These are phyloP conservation scores for Lycophotia porphyrea DNA, from an alignment of 2,888 invertebrate genomes.

Conservation along the genomic window DNA sequence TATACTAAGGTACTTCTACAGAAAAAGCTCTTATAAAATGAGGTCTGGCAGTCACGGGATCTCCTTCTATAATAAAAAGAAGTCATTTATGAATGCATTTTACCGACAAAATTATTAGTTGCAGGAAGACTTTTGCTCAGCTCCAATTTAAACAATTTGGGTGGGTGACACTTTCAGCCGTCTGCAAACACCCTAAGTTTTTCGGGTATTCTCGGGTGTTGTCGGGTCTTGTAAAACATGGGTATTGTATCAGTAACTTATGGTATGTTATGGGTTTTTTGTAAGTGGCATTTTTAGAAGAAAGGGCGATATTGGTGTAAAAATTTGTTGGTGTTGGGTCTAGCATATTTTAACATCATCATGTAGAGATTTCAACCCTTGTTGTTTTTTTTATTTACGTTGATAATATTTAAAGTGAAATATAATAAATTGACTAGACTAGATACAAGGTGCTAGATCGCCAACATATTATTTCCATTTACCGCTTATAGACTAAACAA, in stretches of 20 bases:
- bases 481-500: not conserved
- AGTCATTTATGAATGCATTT: not conserved
- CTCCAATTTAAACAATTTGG: not conserved
- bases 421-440: too few species aligned
- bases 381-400: too few species aligned
- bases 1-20: too few species aligned
- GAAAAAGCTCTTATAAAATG: not conserved
- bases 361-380: not conserved
- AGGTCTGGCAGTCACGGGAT: not conserved
- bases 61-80: not conserved
- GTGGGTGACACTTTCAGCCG: not conserved
- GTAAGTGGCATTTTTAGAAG: slow-evolving; percentile 19
- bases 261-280: slow-evolving; percentile 13
- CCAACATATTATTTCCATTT: not conserved
- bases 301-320: not conserved
- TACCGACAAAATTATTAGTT: not conserved
- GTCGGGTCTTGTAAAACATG: slow-evolving; percentile 35
- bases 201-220: slow-evolving; percentile 1
- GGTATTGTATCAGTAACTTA: slow-evolving; percentile 29
- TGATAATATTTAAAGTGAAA: too few species aligned
- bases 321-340: not conserved
- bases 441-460: too few species aligned
- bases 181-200: slow-evolving; percentile 1
- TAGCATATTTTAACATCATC: not conserved
- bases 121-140: not conserved